Evolutionary conservation across 2,888 invertebrate species (phyloP), one percentile per base, ranked within the genome.

Genomic region (Callyntrura sp.): DNA sequence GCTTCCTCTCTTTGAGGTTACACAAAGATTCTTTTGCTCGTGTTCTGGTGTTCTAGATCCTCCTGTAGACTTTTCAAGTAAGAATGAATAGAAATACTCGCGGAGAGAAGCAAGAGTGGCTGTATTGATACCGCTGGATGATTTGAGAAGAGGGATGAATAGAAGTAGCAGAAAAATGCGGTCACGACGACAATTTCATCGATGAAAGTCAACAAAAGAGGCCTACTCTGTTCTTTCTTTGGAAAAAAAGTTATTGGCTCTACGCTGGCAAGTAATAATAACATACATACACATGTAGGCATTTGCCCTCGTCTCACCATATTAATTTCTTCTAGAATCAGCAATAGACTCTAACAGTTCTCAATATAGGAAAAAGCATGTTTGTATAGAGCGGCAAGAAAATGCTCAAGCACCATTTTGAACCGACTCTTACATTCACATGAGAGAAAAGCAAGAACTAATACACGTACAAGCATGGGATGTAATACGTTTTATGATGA

Each of bases 101-200:
- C 17, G n/a, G 14, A 57, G 14, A 43, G 70, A 25, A 51, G 76
- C 55, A 5, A 57, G 14, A 43, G 70, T 14, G 51, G 76, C 55
- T 51, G 76, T 55, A 78, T 78, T 25, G 55, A 55, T 55, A 78
- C 55, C 35, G n/a, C 23, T 76, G 51, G 55, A 51, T 11, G 20
- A 9, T 8, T 20, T 11, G 28, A 55, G 55, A 78, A 78, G 78
- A 55, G 55, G 28, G n/a, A 68, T 35, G 35, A 17, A 60, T 62
- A 76, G 60, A 43, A 55, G 82, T 51, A 14, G 48, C 35, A 35
- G 48, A 88, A 84, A 85, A 89, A 79, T 89, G 89, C 89, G 85
- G 89, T 89, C 85, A 89, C 79, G 81, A 84, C 84, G 83, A 81
- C 79, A 89, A 85, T 89, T 89, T 85, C 70, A 70, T 89, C 85